Evolutionary conservation across 2,888 invertebrate species (phyloP).

Genomic region (Drosophila ustulata): DNA sequence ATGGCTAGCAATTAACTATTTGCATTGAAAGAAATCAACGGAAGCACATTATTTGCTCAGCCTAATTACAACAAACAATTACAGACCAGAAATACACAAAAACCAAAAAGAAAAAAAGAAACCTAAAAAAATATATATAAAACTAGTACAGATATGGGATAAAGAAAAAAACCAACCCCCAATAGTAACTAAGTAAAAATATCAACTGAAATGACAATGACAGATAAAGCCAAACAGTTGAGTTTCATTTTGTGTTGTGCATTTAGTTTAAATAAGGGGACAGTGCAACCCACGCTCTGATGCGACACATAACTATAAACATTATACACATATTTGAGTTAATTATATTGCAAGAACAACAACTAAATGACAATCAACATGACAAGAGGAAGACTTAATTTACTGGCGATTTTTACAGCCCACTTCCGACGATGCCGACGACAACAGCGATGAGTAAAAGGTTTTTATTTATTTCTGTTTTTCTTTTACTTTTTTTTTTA

Average conservation of each 20-base stretch:
- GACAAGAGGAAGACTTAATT: conserved; percentile 61
- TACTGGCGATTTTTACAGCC: conserved; percentile 59
- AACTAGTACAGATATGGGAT: conserved; percentile 9
- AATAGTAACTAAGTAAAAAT: conserved; percentile 44
- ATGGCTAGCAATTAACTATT: conserved; percentile 77
- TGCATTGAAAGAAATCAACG: conserved; percentile 80
- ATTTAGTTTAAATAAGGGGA: conserved; percentile 70
- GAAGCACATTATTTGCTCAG: conserved; percentile 80
- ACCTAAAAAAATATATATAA: conserved; percentile 39
- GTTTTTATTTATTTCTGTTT: conserved; percentile 29
- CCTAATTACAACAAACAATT: conserved; percentile 81
- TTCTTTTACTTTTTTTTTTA: conserved; percentile 15
- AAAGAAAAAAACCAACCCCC: conserved; percentile 49
- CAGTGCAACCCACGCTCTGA: conserved; percentile 36
- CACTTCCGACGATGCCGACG: conserved; percentile 16
- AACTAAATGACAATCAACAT: conserved; percentile 40
- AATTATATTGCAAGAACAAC: conserved; percentile 66
- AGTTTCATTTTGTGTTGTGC: conserved; percentile 28
- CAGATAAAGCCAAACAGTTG: conserved; percentile 19
- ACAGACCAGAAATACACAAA: conserved; percentile 31
- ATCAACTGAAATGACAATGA: conserved; percentile 54
- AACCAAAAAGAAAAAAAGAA: conserved; percentile 24
- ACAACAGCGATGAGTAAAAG: conserved; percentile 16
- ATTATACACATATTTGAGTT: conserved; percentile 77
- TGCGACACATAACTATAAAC: conserved; percentile 71